Evolutionary conservation across 2,888 invertebrate genomes (phyloP), one percentile per base, ranked within the genome.

Genomic region (Cotesia congregata): DNA sequence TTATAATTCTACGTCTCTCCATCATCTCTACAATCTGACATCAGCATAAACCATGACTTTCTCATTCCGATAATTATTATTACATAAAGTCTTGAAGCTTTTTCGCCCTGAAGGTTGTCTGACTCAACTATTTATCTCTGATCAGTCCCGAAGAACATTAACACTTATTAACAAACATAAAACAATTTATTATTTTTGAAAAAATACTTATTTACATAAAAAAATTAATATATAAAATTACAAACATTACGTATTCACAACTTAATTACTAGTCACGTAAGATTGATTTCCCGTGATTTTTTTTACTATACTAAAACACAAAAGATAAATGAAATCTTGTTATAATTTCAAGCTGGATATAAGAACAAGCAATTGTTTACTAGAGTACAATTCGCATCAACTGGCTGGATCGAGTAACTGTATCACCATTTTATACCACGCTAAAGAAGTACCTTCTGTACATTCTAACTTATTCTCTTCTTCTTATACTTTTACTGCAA

Each of bases 351-450:
- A 30, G 30, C 30, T 30, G 79, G 81, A 76, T 75, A 77, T 82
- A 81, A 82, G 79, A 80, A 69, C 74, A 78, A 82, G 80, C 83
- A 81, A 83, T 83, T 81, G 82, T 78, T 41, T 78, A 82, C 81
- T 76, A 82, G 78, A 88, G 88, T 86, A 85, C 83, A 83, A 82
- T 78, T 80, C 78, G 68, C 61, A 75, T 74, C 73, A 77, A 77
- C 77, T 77, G 76, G 62, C 62, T 59, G 62, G 39, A 73, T 80
- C 80, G 79, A 70, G 78, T 83, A 88, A 86, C 84, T 81, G 86
- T 84, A 85, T 83, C 85, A 85, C 79, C 83, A 83, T 87, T 86
- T 86, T 88, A 87, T 86, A 86, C 80, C 79, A 75, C 77, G 80
- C 78, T 39, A 62, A 62, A 17, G 20, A 40, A 60, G 39, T 17